Evolutionary conservation across 2,888 invertebrate species (phyloP).

Genomic region (Drosophila anceps): DNA sequence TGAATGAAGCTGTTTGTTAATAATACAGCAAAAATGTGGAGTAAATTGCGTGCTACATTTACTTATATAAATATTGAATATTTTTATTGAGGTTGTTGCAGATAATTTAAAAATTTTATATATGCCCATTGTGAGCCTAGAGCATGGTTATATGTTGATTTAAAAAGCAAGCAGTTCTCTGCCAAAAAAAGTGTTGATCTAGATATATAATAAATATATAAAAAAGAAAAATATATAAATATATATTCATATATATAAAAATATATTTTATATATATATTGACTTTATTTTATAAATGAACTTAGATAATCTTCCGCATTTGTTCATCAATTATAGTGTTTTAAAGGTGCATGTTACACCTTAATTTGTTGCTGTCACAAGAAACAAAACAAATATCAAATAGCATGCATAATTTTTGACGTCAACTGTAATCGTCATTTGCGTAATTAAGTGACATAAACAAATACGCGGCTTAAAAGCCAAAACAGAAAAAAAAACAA

Average conservation of each 20-base stretch:
- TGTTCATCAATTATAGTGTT: not conserved
- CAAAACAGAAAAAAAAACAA: not conserved
- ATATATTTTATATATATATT: not conserved
- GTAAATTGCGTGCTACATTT: slow-evolving; percentile 73
- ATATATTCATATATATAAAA: not conserved
- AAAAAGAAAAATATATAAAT: not conserved
- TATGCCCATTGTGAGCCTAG: slow-evolving; percentile 3
- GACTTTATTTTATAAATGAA: not conserved
- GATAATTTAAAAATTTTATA: slow-evolving; percentile 47
- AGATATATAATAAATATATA: too few relatives aligned
- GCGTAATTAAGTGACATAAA: slow-evolving; percentile 33
- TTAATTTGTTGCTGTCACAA: slow-evolving; percentile 27
- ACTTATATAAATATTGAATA: slow-evolving; percentile 37
- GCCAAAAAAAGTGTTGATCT: not conserved
- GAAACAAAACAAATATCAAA: slow-evolving; percentile 8
- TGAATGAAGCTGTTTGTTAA: slow-evolving; percentile 10
- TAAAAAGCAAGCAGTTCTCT: not conserved
- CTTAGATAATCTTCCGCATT: slow-evolving; percentile 23
- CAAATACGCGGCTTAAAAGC: slow-evolving; percentile 11
- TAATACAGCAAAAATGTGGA: slow-evolving; percentile 46
- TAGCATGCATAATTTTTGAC: slow-evolving; percentile 37
- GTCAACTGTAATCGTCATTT: slow-evolving; percentile 45
- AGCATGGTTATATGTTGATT: not conserved
- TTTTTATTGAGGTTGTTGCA: slow-evolving; percentile 58
- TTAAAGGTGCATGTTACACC: slow-evolving; percentile 11